Evolutionary conservation across 37 sponge, comb jelly and placozoan genomes (phyloP).

Genomic region (Tethya wilhelma): DNA sequence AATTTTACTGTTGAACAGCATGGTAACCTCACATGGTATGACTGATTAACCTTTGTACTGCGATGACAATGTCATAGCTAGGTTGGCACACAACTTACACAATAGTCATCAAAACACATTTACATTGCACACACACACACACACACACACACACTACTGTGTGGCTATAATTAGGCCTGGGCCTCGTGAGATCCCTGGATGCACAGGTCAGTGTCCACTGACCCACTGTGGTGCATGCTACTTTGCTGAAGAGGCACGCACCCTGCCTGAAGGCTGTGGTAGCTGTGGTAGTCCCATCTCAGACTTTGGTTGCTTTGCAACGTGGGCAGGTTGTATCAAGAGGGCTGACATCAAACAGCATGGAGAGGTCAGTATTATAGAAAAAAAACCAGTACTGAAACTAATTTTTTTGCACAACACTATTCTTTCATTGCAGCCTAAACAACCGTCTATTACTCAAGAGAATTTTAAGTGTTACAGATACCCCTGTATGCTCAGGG

Average conservation of each 20-base stretch:
- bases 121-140: not conserved
- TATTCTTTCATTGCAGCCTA: conserved; percentile 3
- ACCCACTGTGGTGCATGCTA: conserved; percentile 25
- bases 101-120: not conserved
- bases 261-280: not conserved
- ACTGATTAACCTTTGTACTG: too few species aligned
- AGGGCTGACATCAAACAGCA: not conserved
- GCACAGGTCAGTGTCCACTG: conserved; percentile 20
- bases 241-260: not conserved
- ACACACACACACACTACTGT: not conserved
- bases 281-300: conserved; percentile 20
- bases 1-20: too few species aligned
- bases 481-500: conserved; percentile 20
- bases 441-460: not conserved
- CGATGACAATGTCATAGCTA: too few species aligned
- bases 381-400: too few species aligned
- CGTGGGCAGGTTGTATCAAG: conserved; percentile 16
- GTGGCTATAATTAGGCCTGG: not conserved
- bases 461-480: conserved; percentile 35
- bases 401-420: too few species aligned
- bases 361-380: conserved; percentile 3
- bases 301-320: not conserved
- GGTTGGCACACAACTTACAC: too few species aligned
- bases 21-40: too few species aligned
- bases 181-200: conserved; percentile 17